A percentile compares a stretch with the other conserved stretches of the same genome.
Evolutionary conservation across 1,140 invertebrate species (phyloP).

Genomic region (Amyelois transitella): DNA sequence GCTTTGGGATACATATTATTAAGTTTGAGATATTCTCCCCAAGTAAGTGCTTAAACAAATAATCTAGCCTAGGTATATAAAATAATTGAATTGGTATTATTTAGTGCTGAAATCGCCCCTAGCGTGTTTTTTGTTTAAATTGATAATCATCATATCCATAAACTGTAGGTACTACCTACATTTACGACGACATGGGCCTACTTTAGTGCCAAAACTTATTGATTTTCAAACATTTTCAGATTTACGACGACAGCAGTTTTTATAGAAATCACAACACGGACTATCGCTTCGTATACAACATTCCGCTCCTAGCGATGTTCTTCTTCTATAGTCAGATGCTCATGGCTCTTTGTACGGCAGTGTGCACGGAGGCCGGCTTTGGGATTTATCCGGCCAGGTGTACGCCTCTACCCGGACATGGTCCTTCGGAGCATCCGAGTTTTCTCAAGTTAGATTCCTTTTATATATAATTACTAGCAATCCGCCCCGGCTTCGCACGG

Average conservation of each 20-base stretch:
- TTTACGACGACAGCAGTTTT: conserved; percentile 41
- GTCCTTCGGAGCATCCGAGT: conserved; percentile 35
- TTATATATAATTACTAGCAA: not conserved
- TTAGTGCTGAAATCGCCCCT: too few relatives aligned
- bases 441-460: conserved; percentile 27
- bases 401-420: conserved; percentile 38
- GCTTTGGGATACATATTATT: conserved; percentile 31
- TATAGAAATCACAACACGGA: conserved; percentile 39
- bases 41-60: conserved; percentile 32
- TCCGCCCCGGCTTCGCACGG: not conserved
- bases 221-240: conserved; percentile 16
- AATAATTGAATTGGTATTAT: too few relatives aligned
- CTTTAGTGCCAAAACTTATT: too few relatives aligned
- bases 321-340: conserved; percentile 40
- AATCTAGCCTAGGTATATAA: too few relatives aligned
- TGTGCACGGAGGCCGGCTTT: conserved; percentile 51
- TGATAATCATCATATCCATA: too few relatives aligned
- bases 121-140: too few relatives aligned
- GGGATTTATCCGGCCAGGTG: conserved; percentile 51
- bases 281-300: conserved; percentile 51
- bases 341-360: conserved; percentile 43
- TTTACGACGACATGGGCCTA: too few relatives aligned
- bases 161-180: too few relatives aligned
- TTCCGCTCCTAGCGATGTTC: conserved; percentile 49
- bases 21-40: conserved; percentile 32